phyloP scores from a whole-genome alignment of 1,140 invertebrate genomes.

The Protaetia brevitarsis region DNA sequence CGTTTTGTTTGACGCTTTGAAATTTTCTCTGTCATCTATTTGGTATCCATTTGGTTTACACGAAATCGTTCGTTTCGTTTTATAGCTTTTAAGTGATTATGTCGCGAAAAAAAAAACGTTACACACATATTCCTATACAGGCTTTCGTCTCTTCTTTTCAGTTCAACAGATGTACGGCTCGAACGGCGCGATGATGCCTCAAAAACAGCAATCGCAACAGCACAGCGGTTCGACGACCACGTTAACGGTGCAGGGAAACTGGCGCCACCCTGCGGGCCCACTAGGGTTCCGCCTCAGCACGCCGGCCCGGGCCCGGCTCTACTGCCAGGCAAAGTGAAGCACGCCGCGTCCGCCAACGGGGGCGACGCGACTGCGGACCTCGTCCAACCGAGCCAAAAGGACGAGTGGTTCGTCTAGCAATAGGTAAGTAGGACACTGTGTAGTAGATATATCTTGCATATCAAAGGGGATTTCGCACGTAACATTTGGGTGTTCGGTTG shows the following conservation, averaged over 20 bases:
- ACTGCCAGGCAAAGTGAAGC: conserved; percentile 70
- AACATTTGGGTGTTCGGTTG: no score
- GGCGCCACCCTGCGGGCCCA: conserved; percentile 87
- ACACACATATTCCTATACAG: not conserved
- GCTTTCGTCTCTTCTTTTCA: conserved; percentile 45
- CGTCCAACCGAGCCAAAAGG: conserved; percentile 51
- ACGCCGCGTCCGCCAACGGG: conserved; percentile 39
- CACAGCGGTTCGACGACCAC: conserved; percentile 49
- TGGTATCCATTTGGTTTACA: no score
- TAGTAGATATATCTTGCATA: not conserved
- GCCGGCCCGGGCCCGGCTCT: conserved; percentile 66
- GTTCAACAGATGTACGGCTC: conserved; percentile 79
- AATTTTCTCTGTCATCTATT: no score
- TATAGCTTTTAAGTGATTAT: no score
- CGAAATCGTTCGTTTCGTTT: no score
- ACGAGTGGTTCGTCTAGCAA: conserved; percentile 69
- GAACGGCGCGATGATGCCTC: conserved; percentile 67
- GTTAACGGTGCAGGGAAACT: conserved; percentile 80
- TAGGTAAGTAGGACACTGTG: conserved; percentile 49
- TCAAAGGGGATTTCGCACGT: no score
- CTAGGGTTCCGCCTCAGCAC: conserved; percentile 70
- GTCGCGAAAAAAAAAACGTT: not conserved
- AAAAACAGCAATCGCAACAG: conserved; percentile 49
- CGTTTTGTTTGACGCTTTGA: no score
- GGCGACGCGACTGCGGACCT: conserved; percentile 39